phyloP scores from a whole-genome alignment of 2,113 vertebrate species.

The Actenoides lindsayi region DNA sequence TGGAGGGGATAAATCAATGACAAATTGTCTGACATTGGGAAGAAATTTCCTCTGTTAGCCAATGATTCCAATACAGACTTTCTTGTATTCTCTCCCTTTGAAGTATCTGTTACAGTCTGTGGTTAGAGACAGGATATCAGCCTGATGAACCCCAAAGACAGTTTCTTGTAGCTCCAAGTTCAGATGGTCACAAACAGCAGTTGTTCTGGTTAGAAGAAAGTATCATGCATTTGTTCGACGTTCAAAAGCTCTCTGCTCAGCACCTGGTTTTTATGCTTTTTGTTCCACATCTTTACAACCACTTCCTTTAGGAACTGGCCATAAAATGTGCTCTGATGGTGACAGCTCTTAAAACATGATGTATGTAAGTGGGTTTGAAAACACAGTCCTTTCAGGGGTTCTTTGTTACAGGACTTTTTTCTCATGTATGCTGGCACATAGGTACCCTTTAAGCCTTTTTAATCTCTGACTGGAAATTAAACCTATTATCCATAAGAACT shows the following conservation, averaged over 20 bases:
- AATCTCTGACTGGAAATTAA: neutral
- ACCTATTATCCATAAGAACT: neutral
- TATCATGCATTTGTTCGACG: neutral
- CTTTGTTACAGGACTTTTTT: slow-evolving; percentile 10
- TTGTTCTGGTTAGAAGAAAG: slow-evolving; percentile 59
- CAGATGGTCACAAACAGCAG: slow-evolving; percentile 60
- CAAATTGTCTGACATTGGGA: slow-evolving; percentile 26
- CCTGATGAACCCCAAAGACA: slow-evolving; percentile 39
- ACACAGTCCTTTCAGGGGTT: neutral
- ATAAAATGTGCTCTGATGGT: slow-evolving; percentile 46
- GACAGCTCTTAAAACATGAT: slow-evolving; percentile 59
- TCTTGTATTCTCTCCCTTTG: slow-evolving; percentile 57
- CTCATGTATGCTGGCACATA: neutral
- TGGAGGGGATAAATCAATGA: slow-evolving; percentile 27
- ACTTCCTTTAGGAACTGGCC: slow-evolving; percentile 56
- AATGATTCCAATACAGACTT: slow-evolving; percentile 61
- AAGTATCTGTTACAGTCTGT: slow-evolving; percentile 42
- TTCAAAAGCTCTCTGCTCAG: slow-evolving; percentile 66
- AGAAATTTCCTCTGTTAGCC: slow-evolving; percentile 44
- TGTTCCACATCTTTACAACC: slow-evolving; percentile 53
- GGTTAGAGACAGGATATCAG: slow-evolving; percentile 65
- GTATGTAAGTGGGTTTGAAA: slow-evolving; percentile 21
- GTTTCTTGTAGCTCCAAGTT: slow-evolving; percentile 54
- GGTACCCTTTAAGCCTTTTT: neutral
- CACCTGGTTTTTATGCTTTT: slow-evolving; percentile 58